Conservation (phyloP, 1,140 invertebrate species). For the Aphis craccivora region DNA sequence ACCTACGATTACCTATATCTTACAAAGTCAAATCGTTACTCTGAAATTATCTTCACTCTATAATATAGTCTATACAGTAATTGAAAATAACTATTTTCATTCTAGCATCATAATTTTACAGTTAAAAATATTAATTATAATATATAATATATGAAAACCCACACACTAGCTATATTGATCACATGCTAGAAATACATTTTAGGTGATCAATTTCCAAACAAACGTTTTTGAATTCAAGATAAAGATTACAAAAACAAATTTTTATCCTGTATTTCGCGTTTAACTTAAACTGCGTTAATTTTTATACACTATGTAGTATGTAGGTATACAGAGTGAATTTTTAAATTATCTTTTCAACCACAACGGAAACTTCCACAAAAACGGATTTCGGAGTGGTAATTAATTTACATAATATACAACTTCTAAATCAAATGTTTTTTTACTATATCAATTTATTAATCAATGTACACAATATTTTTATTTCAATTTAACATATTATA, state of each 20-base stretch:
- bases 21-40: not conserved
- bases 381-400: too few relatives aligned
- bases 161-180: not conserved
- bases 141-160: not conserved
- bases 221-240: not conserved
- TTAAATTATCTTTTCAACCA: too few relatives aligned
- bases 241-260: not conserved
- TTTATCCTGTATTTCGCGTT: not conserved
- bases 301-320: too few relatives aligned
- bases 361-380: too few relatives aligned
- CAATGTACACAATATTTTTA: too few relatives aligned
- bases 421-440: too few relatives aligned
- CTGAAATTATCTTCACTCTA: not conserved
- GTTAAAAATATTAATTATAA: not conserved
- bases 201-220: not conserved
- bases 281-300: too few relatives aligned
- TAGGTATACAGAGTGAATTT: too few relatives aligned
- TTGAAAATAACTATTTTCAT: not conserved
- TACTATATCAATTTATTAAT: too few relatives aligned
- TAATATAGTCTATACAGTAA: too few relatives aligned
- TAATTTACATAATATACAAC: too few relatives aligned
- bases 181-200: not conserved
- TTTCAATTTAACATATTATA: too few relatives aligned
- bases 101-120: not conserved
- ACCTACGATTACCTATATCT: not conserved